A percentile compares a stretch with the other conserved stretches of the same genome.
phyloP scores from a whole-genome alignment of 2,797 vertebrate genomes.

The Myotis planiceps region DNA sequence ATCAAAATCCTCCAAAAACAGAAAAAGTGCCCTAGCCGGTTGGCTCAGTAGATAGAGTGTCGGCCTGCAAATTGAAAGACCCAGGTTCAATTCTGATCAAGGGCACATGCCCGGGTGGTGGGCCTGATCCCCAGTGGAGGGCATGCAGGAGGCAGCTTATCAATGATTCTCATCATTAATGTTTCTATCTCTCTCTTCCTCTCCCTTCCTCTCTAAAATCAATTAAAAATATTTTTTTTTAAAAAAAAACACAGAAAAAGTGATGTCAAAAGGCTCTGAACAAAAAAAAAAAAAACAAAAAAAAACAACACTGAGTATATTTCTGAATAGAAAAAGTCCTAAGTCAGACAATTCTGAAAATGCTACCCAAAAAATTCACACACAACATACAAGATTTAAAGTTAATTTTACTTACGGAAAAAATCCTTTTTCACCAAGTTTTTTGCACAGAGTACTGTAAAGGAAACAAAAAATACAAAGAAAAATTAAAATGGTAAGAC shows the following conservation, averaged over 20 bases:
- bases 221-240: too few species aligned
- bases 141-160: too few species aligned
- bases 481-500: constrained; percentile 71
- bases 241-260: not conserved
- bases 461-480: constrained; percentile 82
- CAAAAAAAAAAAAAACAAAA: not conserved
- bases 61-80: too few species aligned
- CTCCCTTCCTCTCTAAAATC: too few species aligned
- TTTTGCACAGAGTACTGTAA: constrained; percentile 97
- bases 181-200: too few species aligned
- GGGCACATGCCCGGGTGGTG: too few species aligned
- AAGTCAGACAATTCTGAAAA: constrained; percentile 63
- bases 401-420: constrained; percentile 94
- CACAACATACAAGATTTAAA: constrained; percentile 67
- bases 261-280: constrained; percentile 6
- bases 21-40: too few species aligned
- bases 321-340: constrained; percentile 51
- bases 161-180: too few species aligned
- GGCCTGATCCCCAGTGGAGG: too few species aligned
- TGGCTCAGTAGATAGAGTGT: too few species aligned
- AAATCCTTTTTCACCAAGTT: constrained; percentile 99
- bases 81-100: too few species aligned
- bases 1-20: not conserved
- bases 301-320: not conserved
- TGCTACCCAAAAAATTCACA: constrained; percentile 19